Conservation (phyloP, 2,888 invertebrate species). For the Sphaerophoria taeniata region DNA sequence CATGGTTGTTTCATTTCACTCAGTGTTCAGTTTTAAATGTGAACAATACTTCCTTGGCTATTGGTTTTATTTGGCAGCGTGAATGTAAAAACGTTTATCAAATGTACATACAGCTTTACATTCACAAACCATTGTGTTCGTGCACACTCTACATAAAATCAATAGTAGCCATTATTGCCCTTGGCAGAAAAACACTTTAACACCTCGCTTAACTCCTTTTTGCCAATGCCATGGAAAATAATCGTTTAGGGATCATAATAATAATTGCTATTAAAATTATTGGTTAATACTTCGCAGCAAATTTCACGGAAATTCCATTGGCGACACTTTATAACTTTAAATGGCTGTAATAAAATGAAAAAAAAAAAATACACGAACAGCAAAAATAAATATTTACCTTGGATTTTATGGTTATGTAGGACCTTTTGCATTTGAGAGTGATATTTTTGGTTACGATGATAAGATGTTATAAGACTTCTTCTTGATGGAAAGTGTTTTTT, state of each 20-base stretch:
- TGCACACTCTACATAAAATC: conserved; percentile 17
- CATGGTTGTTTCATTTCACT: conserved; percentile 4
- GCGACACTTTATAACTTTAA: conserved; percentile 29
- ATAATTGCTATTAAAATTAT: conserved; percentile 37
- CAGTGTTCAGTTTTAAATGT: not conserved
- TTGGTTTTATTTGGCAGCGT: conserved; percentile 9
- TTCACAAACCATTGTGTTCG: not conserved
- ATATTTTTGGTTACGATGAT: not conserved
- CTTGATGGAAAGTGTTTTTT: too few species aligned
- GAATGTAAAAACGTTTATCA: not conserved
- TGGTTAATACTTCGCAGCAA: conserved; percentile 29
- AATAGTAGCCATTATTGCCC: conserved; percentile 14
- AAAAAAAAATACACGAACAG: not conserved
- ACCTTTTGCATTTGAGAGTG: not conserved
- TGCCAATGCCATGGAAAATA: conserved; percentile 24
- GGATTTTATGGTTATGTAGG: not conserved
- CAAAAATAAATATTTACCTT: conserved; percentile 1
- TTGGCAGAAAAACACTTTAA: conserved; percentile 32
- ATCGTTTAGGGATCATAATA: conserved; percentile 34
- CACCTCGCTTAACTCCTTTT: conserved; percentile 13
- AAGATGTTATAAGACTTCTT: too few species aligned
- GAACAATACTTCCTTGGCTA: not conserved
- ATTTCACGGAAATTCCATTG: conserved; percentile 26
- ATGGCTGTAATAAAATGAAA: conserved; percentile 18
- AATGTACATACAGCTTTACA: not conserved